A percentile compares a stretch with the other conserved stretches of the same genome.
Evolutionary conservation across 2,888 invertebrate species (phyloP).

Genomic region (Plebejus anna): DNA sequence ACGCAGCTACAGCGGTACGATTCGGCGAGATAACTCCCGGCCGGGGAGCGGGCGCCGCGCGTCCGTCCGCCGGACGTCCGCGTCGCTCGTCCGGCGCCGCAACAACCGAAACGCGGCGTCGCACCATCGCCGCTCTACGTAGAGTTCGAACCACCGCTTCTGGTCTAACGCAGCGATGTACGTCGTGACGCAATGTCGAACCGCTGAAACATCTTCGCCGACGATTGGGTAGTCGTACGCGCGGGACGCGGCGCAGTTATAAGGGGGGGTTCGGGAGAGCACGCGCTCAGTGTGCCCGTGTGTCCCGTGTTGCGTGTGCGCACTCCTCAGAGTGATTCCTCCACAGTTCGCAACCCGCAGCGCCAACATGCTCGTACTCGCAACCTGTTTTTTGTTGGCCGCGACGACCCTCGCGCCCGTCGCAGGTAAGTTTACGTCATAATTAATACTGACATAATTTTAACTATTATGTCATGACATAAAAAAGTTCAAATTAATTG

Average conservation of each 20-base stretch:
- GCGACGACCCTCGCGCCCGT: constrained; percentile 74
- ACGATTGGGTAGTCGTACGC: constrained; percentile 54
- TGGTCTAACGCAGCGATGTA: constrained; percentile 51
- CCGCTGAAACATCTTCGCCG: constrained; percentile 52
- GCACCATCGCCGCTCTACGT: constrained; percentile 47
- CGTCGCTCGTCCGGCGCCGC: constrained; percentile 34
- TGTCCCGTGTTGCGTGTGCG: constrained; percentile 74
- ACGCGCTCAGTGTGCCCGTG: constrained; percentile 77
- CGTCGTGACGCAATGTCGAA: constrained; percentile 42
- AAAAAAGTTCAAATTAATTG: background rate
- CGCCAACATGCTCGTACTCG: constrained; percentile 72
- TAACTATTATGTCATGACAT: background rate
- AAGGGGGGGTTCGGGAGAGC: constrained; percentile 75
- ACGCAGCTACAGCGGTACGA: constrained; percentile 76
- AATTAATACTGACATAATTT: constrained; percentile 11
- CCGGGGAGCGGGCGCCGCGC: constrained; percentile 60
- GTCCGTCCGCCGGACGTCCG: constrained; percentile 46
- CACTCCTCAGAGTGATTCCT: constrained; percentile 57
- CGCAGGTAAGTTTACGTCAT: constrained; percentile 69
- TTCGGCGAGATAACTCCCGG: constrained; percentile 75
- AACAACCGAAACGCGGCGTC: constrained; percentile 33
- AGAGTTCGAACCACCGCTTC: constrained; percentile 31
- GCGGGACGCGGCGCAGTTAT: constrained; percentile 75
- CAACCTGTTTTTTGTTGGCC: constrained; percentile 76
- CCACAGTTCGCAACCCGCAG: constrained; percentile 38